These are phyloP conservation scores for Nansenia antarctica DNA, from an alignment of 2,113 vertebrate genomes.

Conservation along the genomic window DNA sequence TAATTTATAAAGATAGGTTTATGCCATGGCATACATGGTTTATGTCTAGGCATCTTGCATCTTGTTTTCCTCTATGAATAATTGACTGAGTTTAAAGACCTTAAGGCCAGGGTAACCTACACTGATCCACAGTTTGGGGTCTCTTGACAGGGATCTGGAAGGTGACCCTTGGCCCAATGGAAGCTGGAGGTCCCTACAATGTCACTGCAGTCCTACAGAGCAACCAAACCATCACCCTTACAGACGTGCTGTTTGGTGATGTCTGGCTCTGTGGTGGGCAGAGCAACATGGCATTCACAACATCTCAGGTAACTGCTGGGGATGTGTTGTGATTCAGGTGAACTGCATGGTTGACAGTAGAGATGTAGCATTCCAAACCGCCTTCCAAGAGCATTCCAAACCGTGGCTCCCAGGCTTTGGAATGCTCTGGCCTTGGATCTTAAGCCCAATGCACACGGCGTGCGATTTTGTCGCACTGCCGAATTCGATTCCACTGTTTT, in stretches of 20 bases:
- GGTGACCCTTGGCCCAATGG: constrained; percentile 76
- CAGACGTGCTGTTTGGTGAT: constrained; percentile 87
- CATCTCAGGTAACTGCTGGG: constrained; percentile 74
- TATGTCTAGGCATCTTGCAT: too few relatives aligned
- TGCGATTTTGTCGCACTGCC: too few relatives aligned
- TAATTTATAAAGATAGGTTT: too few relatives aligned
- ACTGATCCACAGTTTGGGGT: not conserved
- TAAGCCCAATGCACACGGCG: too few relatives aligned
- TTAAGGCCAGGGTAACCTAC: not conserved
- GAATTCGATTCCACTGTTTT: too few relatives aligned
- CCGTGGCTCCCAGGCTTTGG: too few relatives aligned
- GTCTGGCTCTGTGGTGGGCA: constrained; percentile 94
- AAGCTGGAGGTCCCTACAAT: constrained; percentile 81
- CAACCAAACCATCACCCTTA: constrained; percentile 55
- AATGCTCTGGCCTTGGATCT: too few relatives aligned
- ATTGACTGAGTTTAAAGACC: too few relatives aligned
- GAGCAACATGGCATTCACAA: constrained; percentile 90
- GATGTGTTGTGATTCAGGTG: not conserved
- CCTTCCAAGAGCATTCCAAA: not conserved
- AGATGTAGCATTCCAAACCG: too few relatives aligned
- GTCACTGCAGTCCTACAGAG: constrained; percentile 62
- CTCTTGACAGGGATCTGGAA: constrained; percentile 72
- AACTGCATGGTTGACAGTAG: not conserved
- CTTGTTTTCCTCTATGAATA: too few relatives aligned
- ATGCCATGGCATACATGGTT: too few relatives aligned